These are phyloP conservation scores for Rhynchophorus ferrugineus DNA, from an alignment of 1,140 invertebrate species.

Conservation along the genomic window DNA sequence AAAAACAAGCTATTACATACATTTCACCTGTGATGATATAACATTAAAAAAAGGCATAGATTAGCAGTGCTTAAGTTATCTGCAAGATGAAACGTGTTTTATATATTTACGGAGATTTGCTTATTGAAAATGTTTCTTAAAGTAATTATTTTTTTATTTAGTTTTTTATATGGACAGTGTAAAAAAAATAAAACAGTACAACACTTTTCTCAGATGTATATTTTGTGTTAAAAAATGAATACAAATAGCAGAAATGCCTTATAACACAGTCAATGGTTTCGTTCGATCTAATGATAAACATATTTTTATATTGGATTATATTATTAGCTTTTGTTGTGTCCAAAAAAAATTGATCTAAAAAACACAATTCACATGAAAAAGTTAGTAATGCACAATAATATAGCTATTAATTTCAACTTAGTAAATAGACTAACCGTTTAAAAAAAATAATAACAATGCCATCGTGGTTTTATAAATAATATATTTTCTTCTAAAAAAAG, in stretches of 20 bases:
- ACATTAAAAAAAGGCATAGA: slow-evolving; percentile 7
- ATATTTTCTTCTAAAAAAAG: no score
- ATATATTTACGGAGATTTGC: background rate
- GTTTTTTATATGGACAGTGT: background rate
- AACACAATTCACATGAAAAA: no score
- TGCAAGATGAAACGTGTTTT: background rate
- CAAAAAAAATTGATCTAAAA: slow-evolving; percentile 9
- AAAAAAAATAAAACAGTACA: background rate
- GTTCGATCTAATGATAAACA: slow-evolving; percentile 8
- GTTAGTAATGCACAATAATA: no score
- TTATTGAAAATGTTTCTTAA: background rate
- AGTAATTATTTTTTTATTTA: background rate
- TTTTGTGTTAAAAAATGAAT: background rate
- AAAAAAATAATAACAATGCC: no score
- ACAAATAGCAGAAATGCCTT: slow-evolving; percentile 15
- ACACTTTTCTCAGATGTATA: background rate
- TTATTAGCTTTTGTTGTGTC: slow-evolving; percentile 10
- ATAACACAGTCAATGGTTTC: slow-evolving; percentile 16
- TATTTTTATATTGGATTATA: slow-evolving; percentile 17
- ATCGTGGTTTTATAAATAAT: no score
- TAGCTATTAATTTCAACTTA: no score
- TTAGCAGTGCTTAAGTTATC: slow-evolving; percentile 6
- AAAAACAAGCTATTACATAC: background rate
- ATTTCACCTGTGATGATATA: slow-evolving; percentile 12
- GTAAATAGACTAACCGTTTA: no score